phyloP scores from a whole-genome alignment of 1,140 invertebrate species.

The Mizuhopecten yessoensis region DNA sequence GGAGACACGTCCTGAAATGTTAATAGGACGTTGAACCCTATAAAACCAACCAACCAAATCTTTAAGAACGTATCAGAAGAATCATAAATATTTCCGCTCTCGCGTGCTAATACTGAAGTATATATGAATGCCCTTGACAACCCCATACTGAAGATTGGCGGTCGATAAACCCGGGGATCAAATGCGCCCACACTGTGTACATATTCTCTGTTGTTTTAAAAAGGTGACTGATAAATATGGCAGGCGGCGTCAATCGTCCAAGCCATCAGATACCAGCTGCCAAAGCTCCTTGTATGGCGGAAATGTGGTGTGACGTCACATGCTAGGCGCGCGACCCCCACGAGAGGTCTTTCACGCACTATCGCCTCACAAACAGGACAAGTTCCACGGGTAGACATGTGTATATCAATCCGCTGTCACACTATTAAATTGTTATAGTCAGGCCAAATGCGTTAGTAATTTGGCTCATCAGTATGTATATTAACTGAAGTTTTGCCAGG shows the following conservation, averaged over 20 bases:
- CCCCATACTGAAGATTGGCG: too few species aligned
- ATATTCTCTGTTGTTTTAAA: not conserved
- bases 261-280: not conserved
- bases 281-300: not conserved
- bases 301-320: not conserved
- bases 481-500: not conserved
- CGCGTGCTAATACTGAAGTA: too few species aligned
- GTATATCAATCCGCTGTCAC: not conserved
- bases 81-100: too few species aligned
- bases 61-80: too few species aligned
- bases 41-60: too few species aligned
- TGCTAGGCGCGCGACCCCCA: not conserved
- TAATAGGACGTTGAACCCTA: too few species aligned
- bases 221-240: not conserved
- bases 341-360: not conserved
- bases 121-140: too few species aligned
- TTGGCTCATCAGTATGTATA: slow-evolving; percentile 1
- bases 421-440: not conserved
- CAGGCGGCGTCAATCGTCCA: not conserved
- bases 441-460: not conserved
- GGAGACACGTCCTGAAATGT: too few species aligned
- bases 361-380: not conserved
- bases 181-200: not conserved
- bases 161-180: too few species aligned
- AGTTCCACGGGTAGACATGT: not conserved